Base-by-base conservation (phyloP, 2,888 invertebrate species). In the Rhodophaea formosa region DNA sequence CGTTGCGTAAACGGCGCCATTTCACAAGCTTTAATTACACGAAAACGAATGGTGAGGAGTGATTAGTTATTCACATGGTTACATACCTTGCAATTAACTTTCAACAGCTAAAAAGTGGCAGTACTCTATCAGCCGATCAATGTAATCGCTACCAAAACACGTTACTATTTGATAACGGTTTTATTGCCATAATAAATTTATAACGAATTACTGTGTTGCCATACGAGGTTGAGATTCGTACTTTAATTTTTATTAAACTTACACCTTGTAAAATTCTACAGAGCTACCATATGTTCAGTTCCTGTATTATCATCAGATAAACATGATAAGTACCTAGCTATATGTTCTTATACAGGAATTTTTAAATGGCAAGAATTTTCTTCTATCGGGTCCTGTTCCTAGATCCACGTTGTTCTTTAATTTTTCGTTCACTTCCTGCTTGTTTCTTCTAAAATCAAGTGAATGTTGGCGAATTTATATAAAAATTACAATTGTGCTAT, bases 1-100 rank as follows among this genome's bases (percentile, higher is more conserved):
- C 64, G 71, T 76, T 76, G 69, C 76, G 71, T 72, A 73, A 80
- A 70, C 66, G 68, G 63, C 66, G 65, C 65, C 64, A 65, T 70
- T 69, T 65, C 68, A 65, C 60, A 75, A 72, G 62, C 68, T 66
- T 69, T 72, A 71, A 73, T 73, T 73, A 69, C 66, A 70, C 65
- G 67, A 69, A 72, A 68, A 70, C 67, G 64, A 66, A 64, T 70
- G 51, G 57, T 32, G 39, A 49, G 58, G 43, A 59, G 56, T 59
- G 30, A 58, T 59, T 59, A 58, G 51, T 60, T 43, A n/a, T 39
- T 57, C 52, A 39, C 58, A 42, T 42, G 32, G 12, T 49, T 49
- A 49, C 29, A 14, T 42, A 39, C 39, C 39, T 39, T n/a, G 39
- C 39, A n/a, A 39, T 39, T 39, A 39, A 56, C 49, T 56, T 49